These are phyloP conservation scores for Temnothorax longispinosus DNA, from an alignment of 1,140 invertebrate species.

Conservation along the genomic window DNA sequence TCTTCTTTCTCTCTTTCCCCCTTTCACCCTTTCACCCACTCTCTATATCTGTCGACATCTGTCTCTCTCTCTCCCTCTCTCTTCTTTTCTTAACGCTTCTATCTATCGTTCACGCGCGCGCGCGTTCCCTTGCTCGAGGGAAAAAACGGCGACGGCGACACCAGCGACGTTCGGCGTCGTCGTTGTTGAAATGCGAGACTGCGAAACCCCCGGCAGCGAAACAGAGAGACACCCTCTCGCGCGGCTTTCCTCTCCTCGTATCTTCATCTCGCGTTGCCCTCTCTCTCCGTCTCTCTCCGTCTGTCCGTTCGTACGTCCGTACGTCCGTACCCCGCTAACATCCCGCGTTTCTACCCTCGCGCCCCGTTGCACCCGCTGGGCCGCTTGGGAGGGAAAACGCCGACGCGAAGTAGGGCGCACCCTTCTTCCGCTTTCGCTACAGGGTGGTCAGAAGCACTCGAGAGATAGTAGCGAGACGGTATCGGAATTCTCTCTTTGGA, in stretches of 20 bases:
- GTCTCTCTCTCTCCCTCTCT: neutral
- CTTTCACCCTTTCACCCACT: neutral
- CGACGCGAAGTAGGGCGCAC: conserved; percentile 83
- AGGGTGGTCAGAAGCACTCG: conserved; percentile 63
- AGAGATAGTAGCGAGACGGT: neutral
- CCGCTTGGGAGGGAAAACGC: conserved; percentile 72
- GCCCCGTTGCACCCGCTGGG: conserved; percentile 4
- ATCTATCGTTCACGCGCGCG: conserved; percentile 32
- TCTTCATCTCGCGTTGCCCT: conserved; percentile 52
- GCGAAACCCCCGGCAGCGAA: conserved; percentile 68
- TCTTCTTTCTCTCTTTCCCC: conserved; percentile 4
- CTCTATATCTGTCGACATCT: neutral
- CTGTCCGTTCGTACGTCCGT: conserved; percentile 2
- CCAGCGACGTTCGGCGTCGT: conserved; percentile 58
- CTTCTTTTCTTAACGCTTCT: conserved; percentile 7
- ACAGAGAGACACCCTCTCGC: conserved; percentile 68
- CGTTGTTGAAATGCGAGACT: conserved; percentile 72
- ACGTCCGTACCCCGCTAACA: conserved; percentile 5
- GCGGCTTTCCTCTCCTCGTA: conserved; percentile 60
- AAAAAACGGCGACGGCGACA: conserved; percentile 64
- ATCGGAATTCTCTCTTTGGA: neutral
- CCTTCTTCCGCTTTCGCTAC: conserved; percentile 76
- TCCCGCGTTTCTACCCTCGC: conserved; percentile 25
- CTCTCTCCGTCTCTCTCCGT: conserved; percentile 21
- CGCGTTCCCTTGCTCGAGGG: conserved; percentile 31